phyloP scores from a whole-genome alignment of 2,888 invertebrate species.

The Stramonita haemastoma region DNA sequence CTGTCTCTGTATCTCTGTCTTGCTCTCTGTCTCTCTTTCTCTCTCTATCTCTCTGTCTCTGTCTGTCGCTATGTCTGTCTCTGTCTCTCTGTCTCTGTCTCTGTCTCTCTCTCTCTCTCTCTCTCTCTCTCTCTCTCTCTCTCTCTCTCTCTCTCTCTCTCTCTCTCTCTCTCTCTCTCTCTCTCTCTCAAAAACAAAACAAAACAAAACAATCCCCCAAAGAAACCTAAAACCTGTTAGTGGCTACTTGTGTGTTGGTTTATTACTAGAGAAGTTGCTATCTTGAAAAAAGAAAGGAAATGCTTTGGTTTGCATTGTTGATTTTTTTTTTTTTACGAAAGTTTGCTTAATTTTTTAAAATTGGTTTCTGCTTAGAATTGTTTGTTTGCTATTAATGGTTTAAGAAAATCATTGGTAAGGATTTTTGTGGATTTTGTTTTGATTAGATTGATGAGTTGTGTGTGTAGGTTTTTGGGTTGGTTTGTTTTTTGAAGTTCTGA shows the following conservation, averaged over 20 bases:
- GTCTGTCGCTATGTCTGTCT: neutral
- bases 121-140: neutral
- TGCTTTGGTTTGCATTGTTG: too few relatives aligned
- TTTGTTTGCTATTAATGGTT: too few relatives aligned
- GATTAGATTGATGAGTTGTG: too few relatives aligned
- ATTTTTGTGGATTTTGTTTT: too few relatives aligned
- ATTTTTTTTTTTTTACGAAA: too few relatives aligned
- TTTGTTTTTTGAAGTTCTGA: too few relatives aligned
- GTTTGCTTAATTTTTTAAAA: too few relatives aligned
- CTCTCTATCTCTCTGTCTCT: neutral
- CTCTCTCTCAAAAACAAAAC: neutral
- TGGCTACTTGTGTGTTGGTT: neutral
- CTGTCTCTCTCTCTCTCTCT: neutral
- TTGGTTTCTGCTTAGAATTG: too few relatives aligned
- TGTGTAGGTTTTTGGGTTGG: too few relatives aligned
- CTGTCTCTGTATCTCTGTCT: too few relatives aligned
- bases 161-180: neutral
- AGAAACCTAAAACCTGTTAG: neutral
- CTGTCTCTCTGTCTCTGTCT: neutral
- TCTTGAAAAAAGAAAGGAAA: neutral
- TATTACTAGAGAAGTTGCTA: neutral
- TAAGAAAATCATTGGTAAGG: too few relatives aligned
- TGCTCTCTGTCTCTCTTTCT: neutral
- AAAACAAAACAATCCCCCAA: too few relatives aligned
- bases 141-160: neutral